phyloP scores from a whole-genome alignment of 1,140 invertebrate species.

The Drosophila littoralis region DNA sequence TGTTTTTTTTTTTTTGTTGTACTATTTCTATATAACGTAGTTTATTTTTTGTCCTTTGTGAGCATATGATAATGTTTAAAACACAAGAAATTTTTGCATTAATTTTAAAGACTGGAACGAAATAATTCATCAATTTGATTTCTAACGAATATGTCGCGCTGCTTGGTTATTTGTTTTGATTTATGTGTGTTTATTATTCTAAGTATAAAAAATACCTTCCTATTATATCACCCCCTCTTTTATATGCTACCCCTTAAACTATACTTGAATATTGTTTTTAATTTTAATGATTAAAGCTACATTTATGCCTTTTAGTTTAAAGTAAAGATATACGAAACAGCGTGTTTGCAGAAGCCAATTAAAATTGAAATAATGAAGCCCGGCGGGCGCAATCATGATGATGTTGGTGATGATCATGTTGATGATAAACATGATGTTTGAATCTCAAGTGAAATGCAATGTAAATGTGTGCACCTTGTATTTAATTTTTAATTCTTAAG shows the following conservation, averaged over 20 bases:
- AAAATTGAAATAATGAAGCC: constrained; percentile 57
- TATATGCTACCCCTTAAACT: constrained; percentile 7
- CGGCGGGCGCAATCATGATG: constrained; percentile 18
- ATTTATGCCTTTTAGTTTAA: constrained; percentile 74
- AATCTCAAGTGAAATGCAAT: constrained; percentile 63
- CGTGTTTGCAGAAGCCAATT: constrained; percentile 68
- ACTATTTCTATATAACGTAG: not conserved
- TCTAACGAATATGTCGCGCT: constrained; percentile 34
- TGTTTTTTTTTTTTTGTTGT: not conserved
- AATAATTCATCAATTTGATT: constrained; percentile 19
- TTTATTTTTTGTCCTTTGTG: not conserved
- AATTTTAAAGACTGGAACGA: constrained; percentile 3
- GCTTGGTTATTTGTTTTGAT: constrained; percentile 76
- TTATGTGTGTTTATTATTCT: constrained; percentile 53
- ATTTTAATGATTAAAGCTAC: constrained; percentile 54
- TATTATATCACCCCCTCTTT: constrained; percentile 5
- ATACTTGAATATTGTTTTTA: constrained; percentile 32
- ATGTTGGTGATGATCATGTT: constrained; percentile 8
- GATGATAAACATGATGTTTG: constrained; percentile 28
- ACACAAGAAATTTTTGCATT: constrained; percentile 30
- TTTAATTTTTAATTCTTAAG: constrained; percentile 59
- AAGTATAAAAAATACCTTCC: constrained; percentile 4
- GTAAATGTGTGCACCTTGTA: constrained; percentile 63
- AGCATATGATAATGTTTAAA: constrained; percentile 27
- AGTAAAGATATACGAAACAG: constrained; percentile 75